Evolutionary conservation across 2,888 invertebrate species (phyloP).

Genomic region (Boloria euphrosyne): DNA sequence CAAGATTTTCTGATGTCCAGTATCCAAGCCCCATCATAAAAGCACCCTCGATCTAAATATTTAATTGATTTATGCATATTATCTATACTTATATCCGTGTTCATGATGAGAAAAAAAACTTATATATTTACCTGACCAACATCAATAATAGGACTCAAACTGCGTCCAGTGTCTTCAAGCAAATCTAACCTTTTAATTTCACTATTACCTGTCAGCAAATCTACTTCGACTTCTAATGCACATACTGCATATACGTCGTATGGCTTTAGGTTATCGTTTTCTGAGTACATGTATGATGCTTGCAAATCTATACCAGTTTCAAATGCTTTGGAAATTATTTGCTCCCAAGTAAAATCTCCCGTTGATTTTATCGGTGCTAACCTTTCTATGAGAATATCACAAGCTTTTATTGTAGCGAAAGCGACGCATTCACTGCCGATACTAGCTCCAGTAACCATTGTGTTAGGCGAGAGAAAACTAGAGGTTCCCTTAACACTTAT

Average conservation of each 20-base stretch:
- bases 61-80: constrained; percentile 1
- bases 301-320: constrained; percentile 81
- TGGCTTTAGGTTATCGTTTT: constrained; percentile 71
- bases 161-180: constrained; percentile 87
- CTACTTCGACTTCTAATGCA: constrained; percentile 88
- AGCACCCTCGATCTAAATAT: constrained; percentile 85
- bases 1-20: constrained; percentile 87
- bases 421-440: constrained; percentile 85
- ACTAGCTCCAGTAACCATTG: constrained; percentile 84
- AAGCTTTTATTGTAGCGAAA: constrained; percentile 83
- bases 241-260: constrained; percentile 86
- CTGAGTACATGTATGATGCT: constrained; percentile 82
- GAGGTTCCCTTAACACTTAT: constrained; percentile 85
- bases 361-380: constrained; percentile 82
- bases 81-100: background rate
- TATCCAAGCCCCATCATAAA: constrained; percentile 90
- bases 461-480: constrained; percentile 84
- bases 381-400: constrained; percentile 83
- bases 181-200: constrained; percentile 86
- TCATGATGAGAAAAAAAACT: background rate
- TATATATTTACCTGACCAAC: constrained; percentile 83
- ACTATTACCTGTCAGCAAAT: constrained; percentile 89
- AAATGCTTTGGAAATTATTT: constrained; percentile 80
- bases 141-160: constrained; percentile 87
- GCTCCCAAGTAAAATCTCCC: constrained; percentile 81